A percentile compares a stretch with the other conserved stretches of the same genome.
phyloP scores from a whole-genome alignment of 2,888 invertebrate genomes.

The Temnothorax unifasciatus region DNA sequence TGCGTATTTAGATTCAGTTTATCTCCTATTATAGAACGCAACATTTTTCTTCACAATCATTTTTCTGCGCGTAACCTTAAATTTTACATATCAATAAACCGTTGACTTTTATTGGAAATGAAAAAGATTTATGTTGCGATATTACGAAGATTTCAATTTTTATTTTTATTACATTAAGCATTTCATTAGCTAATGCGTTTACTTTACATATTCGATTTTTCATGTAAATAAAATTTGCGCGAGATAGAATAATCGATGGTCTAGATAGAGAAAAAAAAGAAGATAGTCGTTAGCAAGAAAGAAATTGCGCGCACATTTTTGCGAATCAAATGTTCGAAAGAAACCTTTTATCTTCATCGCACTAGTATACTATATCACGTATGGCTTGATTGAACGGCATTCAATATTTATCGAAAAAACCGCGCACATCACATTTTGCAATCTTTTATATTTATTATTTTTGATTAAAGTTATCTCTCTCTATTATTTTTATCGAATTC shows the following conservation, averaged over 20 bases:
- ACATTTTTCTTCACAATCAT: not conserved
- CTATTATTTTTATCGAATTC: conserved; percentile 13
- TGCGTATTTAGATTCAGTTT: not conserved
- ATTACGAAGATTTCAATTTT: conserved; percentile 12
- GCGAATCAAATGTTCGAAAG: not conserved
- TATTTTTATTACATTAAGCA: not conserved
- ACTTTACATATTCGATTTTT: not conserved
- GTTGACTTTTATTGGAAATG: not conserved
- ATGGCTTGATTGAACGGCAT: conserved; percentile 32
- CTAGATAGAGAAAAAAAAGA: not conserved
- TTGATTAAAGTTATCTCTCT: not conserved
- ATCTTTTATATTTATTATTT: conserved; percentile 16
- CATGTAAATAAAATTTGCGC: not conserved
- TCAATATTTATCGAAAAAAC: conserved; percentile 19
- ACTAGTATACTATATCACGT: not conserved
- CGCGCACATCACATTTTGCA: not conserved
- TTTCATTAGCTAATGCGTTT: not conserved
- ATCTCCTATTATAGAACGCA: not conserved
- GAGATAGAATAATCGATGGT: not conserved
- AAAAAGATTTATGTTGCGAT: not conserved
- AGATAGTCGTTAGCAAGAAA: not conserved
- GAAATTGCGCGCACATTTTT: conserved; percentile 21
- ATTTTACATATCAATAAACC: conserved; percentile 28
- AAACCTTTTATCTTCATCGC: conserved; percentile 4
- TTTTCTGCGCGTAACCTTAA: not conserved